Evolutionary conservation across 2,113 vertebrate genomes (phyloP).

Genomic region (Pyrgilauda ruficollis): DNA sequence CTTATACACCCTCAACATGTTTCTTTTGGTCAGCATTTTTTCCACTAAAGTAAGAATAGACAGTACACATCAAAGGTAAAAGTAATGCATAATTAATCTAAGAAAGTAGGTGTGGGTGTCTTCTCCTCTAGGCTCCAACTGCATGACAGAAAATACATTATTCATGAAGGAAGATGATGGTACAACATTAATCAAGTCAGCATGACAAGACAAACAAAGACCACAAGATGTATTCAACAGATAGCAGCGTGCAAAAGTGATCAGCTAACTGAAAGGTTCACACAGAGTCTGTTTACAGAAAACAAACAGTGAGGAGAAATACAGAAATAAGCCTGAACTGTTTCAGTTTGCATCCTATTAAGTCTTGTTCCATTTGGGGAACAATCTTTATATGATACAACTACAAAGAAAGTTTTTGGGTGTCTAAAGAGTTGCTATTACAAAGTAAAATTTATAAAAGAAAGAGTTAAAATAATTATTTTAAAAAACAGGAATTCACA

Average conservation of each 20-base stretch:
- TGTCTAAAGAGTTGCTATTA: background rate
- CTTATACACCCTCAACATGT: background rate
- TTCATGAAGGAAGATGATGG: background rate
- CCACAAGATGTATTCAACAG: background rate
- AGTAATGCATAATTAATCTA: background rate
- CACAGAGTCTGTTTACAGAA: background rate
- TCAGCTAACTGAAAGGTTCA: background rate
- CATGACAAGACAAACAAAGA: background rate
- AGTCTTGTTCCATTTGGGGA: background rate
- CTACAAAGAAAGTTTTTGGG: background rate
- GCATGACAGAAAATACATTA: background rate
- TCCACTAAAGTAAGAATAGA: background rate
- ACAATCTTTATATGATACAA: background rate
- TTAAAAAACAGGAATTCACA: background rate
- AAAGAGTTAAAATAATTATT: background rate
- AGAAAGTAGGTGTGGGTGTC: background rate
- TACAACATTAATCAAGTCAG: background rate
- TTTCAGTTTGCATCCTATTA: background rate
- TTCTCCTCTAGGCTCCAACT: background rate
- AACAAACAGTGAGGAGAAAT: background rate
- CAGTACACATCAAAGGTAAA: background rate
- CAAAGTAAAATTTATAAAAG: background rate
- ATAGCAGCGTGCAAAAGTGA: background rate
- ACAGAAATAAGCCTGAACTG: background rate
- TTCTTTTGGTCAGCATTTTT: background rate